Conservation (phyloP, 2,113 vertebrate genomes). For the mouse (Mus musculus) region DNA sequence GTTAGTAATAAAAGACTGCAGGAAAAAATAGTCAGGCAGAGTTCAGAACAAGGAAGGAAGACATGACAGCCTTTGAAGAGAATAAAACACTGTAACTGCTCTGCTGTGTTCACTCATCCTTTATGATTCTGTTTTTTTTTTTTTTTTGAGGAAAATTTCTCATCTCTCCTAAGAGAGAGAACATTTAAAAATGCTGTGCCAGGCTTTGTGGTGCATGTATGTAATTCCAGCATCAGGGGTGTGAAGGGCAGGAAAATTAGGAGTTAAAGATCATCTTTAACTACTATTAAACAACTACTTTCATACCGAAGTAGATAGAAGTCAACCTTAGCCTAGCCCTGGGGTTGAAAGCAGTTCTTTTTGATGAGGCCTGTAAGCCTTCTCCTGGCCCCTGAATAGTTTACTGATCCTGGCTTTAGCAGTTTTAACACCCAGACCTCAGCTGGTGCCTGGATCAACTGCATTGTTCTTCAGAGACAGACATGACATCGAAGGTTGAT, state of each 20-base stretch:
- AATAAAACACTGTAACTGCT: not conserved
- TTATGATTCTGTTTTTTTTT: conserved; percentile 29
- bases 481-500: conserved; percentile 23
- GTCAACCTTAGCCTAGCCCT: not conserved
- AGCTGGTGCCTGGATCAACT: not conserved
- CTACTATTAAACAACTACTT: not conserved
- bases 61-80: conserved; percentile 33
- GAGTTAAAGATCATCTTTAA: not conserved
- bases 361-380: not conserved
- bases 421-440: conserved; percentile 15
- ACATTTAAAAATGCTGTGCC: not conserved
- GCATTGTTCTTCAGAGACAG: conserved; percentile 35
- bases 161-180: conserved; percentile 39
- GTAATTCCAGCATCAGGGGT: not conserved
- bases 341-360: not conserved
- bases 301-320: conserved; percentile 29
- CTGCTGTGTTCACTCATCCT: not conserved
- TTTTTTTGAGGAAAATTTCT: not conserved
- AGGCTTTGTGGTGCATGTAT: not conserved
- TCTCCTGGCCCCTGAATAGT: not conserved
- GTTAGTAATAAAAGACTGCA: not conserved
- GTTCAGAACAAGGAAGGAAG: not conserved
- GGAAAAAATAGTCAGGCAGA: conserved; percentile 38
- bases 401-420: conserved; percentile 18
- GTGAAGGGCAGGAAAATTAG: not conserved